Evolutionary conservation across 2,888 invertebrate species (phyloP).

Genomic region (Galerucella pusilla): DNA sequence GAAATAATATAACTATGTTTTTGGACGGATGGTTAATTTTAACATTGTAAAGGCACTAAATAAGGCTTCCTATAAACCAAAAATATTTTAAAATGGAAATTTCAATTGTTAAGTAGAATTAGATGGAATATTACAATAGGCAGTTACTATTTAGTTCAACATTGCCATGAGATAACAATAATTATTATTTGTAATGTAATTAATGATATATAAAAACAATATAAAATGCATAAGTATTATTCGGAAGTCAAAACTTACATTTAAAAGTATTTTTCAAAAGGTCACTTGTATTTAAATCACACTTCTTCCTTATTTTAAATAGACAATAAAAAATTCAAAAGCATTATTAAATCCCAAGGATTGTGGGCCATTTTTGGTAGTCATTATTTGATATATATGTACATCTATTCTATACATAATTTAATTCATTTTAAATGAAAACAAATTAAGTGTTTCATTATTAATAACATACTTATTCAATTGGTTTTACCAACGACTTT

Average conservation of each 20-base stretch:
- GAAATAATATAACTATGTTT: too few relatives aligned
- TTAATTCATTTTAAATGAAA: not conserved
- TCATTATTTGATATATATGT: not conserved
- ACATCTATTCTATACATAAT: not conserved
- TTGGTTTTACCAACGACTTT: not conserved
- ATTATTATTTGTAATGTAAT: not conserved
- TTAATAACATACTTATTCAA: not conserved
- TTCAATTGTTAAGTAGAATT: not conserved
- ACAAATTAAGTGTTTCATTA: not conserved
- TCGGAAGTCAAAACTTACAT: not conserved
- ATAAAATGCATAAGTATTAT: not conserved
- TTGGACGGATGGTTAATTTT: not conserved
- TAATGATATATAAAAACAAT: not conserved
- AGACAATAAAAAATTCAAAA: slow-evolving; percentile 7
- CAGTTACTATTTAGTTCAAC: not conserved
- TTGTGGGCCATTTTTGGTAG: slow-evolving; percentile 1
- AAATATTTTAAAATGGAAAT: slow-evolving; percentile 1
- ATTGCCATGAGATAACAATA: too few relatives aligned
- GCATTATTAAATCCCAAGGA: slow-evolving; percentile 2
- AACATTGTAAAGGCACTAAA: not conserved
- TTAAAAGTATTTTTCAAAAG: too few relatives aligned
- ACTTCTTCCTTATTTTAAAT: slow-evolving; percentile 7
- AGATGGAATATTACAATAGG: not conserved
- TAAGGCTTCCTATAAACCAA: not conserved
- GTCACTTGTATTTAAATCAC: not conserved